phyloP scores from a whole-genome alignment of 2,797 vertebrate genomes.

The Fistularia tabacaria region DNA sequence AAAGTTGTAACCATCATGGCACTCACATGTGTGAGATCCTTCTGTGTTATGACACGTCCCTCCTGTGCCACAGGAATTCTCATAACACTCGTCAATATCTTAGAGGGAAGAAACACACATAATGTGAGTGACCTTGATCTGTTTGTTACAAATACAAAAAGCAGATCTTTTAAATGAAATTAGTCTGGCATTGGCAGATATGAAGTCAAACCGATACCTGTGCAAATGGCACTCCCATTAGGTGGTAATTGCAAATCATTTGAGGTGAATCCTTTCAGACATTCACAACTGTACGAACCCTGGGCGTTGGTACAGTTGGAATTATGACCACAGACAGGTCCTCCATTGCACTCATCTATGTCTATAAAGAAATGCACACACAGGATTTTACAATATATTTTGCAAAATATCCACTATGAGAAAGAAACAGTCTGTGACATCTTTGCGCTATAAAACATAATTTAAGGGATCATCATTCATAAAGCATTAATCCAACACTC shows the following conservation, averaged over 20 bases:
- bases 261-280: conserved; percentile 25
- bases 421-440: neutral
- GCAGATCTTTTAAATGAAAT: no score
- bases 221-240: conserved; percentile 7
- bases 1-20: conserved; percentile 18
- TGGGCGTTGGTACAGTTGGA: conserved; percentile 43
- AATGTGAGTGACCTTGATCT: neutral
- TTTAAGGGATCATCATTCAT: no score
- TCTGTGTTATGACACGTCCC: conserved; percentile 22
- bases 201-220: conserved; percentile 21
- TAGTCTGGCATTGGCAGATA: no score
- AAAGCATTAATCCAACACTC: no score
- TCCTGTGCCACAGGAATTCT: conserved; percentile 22
- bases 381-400: neutral
- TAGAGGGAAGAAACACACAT: neutral
- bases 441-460: no score
- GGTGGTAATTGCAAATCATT: neutral
- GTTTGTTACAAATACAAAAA: no score
- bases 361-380: conserved; percentile 30
- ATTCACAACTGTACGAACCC: conserved; percentile 36
- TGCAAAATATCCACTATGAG: neutral
- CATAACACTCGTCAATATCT: conserved; percentile 51
- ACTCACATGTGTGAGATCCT: conserved; percentile 30
- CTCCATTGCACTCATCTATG: conserved; percentile 43
- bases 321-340: conserved; percentile 14